phyloP scores from a whole-genome alignment of 2,888 invertebrate species.

The Pilophorus perplexus region DNA sequence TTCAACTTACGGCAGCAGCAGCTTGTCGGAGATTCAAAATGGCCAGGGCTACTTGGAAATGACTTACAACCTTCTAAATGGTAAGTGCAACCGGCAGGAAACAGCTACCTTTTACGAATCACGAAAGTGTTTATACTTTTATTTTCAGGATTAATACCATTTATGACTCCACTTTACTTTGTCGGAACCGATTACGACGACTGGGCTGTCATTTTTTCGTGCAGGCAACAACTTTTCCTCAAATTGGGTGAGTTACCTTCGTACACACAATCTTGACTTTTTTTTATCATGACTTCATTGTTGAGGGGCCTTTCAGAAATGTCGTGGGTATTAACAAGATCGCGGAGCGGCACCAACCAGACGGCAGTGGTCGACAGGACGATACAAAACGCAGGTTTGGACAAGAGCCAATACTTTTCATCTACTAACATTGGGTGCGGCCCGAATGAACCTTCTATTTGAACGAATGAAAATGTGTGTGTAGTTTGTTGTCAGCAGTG shows the following conservation, averaged over 20 bases:
- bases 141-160: constrained; percentile 16
- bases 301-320: constrained; percentile 17
- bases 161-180: constrained; percentile 18
- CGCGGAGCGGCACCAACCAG: constrained; percentile 1
- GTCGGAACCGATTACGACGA: constrained; percentile 32
- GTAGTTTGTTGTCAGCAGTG: too few species aligned
- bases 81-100: too few species aligned
- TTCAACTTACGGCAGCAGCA: not conserved
- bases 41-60: constrained; percentile 27
- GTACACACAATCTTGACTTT: not conserved
- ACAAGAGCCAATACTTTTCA: not conserved
- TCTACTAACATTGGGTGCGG: constrained; percentile 28
- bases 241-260: constrained; percentile 24
- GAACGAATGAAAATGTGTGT: too few species aligned
- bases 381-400: constrained; percentile 13
- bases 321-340: constrained; percentile 27
- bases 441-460: constrained; percentile 29
- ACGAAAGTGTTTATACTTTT: too few species aligned
- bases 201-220: constrained; percentile 32
- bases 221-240: constrained; percentile 27
- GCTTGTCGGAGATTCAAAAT: constrained; percentile 6
- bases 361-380: not conserved
- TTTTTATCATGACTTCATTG: not conserved
- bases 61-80: constrained; percentile 13
- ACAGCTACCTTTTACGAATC: too few species aligned